Percentiles rank a stretch among this genome's conserved stretches.
Conservation (phyloP, 2,113 vertebrate species). For the Notothenia coriiceps region DNA sequence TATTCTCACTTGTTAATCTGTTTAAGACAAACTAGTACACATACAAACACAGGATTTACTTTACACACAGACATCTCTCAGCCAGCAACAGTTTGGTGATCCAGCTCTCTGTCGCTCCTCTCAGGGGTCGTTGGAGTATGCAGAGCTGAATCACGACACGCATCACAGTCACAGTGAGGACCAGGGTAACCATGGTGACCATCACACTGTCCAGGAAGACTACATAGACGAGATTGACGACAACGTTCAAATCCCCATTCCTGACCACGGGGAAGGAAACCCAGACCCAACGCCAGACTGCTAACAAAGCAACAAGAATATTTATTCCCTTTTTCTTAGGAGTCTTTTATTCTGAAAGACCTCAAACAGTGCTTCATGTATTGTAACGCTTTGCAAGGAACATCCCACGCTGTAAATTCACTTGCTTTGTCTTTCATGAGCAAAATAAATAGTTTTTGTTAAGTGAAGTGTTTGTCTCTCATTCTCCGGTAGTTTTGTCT, state of each 20-base stretch:
- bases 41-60: no score
- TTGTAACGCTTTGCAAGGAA: constrained; percentile 9
- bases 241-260: background rate
- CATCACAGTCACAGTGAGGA: constrained; percentile 16
- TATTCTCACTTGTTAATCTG: background rate
- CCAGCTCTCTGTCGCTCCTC: constrained; percentile 1
- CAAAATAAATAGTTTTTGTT: constrained; percentile 58
- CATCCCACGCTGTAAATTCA: constrained; percentile 13
- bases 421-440: constrained; percentile 26
- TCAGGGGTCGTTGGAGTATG: constrained; percentile 78
- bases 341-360: constrained; percentile 11
- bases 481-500: background rate
- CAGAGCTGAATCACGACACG: constrained; percentile 73
- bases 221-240: constrained; percentile 17
- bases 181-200: constrained; percentile 32
- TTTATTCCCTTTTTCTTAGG: constrained; percentile 56
- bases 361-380: background rate
- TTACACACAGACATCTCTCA: background rate
- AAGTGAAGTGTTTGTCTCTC: constrained; percentile 9
- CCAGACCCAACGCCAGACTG: constrained; percentile 4
- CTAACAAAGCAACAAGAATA: constrained; percentile 21
- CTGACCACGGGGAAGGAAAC: constrained; percentile 18
- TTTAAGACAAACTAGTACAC: background rate
- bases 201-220: constrained; percentile 20
- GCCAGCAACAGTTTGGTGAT: background rate